phyloP scores from a whole-genome alignment of 2,797 vertebrate genomes.

The Nannoperca obscura region DNA sequence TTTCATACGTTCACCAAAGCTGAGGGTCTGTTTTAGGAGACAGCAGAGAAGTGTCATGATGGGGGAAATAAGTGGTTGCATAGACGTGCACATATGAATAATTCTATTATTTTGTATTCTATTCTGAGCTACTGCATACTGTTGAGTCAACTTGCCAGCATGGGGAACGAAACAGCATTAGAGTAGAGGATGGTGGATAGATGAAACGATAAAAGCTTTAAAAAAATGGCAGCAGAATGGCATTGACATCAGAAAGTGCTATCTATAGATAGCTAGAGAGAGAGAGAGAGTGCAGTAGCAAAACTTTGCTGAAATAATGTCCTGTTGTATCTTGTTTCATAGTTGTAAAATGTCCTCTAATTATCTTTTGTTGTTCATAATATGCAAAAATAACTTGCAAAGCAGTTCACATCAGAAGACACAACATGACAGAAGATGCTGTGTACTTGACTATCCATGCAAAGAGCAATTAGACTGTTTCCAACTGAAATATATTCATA shows the following conservation, averaged over 20 bases:
- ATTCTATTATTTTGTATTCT: not conserved
- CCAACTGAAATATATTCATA: constrained; percentile 15
- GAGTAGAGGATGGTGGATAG: not conserved
- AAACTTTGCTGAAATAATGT: constrained; percentile 1
- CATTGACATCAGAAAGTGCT: not conserved
- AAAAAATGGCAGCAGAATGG: not conserved
- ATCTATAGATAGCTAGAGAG: not conserved
- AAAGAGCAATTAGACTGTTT: constrained; percentile 36
- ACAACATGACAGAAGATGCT: constrained; percentile 23
- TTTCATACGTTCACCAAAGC: not conserved
- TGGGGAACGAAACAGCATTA: constrained; percentile 1
- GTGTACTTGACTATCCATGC: constrained; percentile 11
- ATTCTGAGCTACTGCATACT: not conserved
- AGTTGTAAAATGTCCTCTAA: not conserved
- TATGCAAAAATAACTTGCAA: not conserved
- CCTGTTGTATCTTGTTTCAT: constrained; percentile 13
- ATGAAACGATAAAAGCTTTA: constrained; percentile 9
- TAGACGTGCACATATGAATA: not conserved
- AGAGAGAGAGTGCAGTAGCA: not conserved
- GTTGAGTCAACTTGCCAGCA: constrained; percentile 20
- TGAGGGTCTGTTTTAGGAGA: not conserved
- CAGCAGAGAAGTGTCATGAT: constrained; percentile 1
- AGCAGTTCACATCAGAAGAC: constrained; percentile 6
- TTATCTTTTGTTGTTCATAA: not conserved
- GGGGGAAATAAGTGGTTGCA: not conserved